Conservation (phyloP, 2,113 vertebrate genomes). For the Tursiops truncatus region DNA sequence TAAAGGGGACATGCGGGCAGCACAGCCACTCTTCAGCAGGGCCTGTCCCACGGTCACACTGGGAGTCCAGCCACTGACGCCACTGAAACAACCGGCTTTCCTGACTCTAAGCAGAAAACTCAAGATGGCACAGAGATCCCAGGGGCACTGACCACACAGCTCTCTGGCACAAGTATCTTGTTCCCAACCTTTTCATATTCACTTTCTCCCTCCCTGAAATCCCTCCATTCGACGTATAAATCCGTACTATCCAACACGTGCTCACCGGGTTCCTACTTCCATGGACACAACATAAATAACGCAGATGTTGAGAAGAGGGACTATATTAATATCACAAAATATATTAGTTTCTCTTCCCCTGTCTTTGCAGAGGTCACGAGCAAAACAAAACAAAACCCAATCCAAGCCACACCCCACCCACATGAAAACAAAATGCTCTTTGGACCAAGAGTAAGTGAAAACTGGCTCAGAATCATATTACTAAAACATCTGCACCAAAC, state of each 20-base stretch:
- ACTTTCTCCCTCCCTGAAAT: neutral
- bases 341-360: constrained; percentile 82
- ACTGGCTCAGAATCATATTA: constrained; percentile 83
- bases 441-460: constrained; percentile 84
- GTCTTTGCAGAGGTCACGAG: constrained; percentile 75
- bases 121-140: neutral
- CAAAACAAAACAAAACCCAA: constrained; percentile 61
- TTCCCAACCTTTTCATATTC: neutral
- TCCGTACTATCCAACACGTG: neutral
- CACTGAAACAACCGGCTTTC: neutral
- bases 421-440: constrained; percentile 78
- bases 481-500: constrained; percentile 67
- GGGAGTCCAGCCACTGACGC: neutral
- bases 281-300: constrained; percentile 69
- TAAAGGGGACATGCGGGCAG: neutral
- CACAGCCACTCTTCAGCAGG: accelerated
- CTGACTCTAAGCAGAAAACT: constrained; percentile 32
- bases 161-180: neutral
- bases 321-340: constrained; percentile 81
- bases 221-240: neutral
- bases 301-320: constrained; percentile 73
- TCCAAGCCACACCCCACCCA: constrained; percentile 65
- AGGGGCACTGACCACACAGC: neutral
- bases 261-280: constrained; percentile 27
- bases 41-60: neutral